Conservation (phyloP, 2,888 invertebrate species). For the Nomada goodeniana region DNA sequence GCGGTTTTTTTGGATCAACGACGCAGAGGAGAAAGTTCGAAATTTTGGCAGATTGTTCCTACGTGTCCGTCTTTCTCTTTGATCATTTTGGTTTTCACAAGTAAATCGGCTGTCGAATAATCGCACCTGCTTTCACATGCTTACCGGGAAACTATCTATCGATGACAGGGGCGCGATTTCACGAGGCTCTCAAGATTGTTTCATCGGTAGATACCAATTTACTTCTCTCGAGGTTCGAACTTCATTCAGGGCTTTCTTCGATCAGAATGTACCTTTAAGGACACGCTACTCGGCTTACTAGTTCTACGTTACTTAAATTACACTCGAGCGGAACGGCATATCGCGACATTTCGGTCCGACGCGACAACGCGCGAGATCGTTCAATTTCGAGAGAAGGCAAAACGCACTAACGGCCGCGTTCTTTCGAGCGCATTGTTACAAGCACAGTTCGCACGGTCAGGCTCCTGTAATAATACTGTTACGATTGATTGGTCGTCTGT, state of each 20-base stretch:
- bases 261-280: not conserved
- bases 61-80: not conserved
- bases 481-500: conserved; percentile 66
- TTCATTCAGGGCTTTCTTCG: not conserved
- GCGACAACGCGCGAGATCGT: not conserved
- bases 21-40: not conserved
- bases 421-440: conserved; percentile 74
- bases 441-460: conserved; percentile 80
- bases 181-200: too few relatives aligned
- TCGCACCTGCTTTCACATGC: conserved; percentile 41
- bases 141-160: conserved; percentile 28
- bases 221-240: conserved; percentile 40
- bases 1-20: not conserved
- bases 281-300: not conserved
- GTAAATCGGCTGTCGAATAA: conserved; percentile 18
- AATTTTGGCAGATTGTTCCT: not conserved
- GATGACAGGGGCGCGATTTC: conserved; percentile 1
- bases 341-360: not conserved
- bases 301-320: not conserved
- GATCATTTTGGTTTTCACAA: not conserved
- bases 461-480: conserved; percentile 64
- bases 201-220: conserved; percentile 24
- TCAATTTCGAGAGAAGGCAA: conserved; percentile 37
- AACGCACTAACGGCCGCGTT: conserved; percentile 22
- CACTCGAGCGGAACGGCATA: not conserved